Base-by-base conservation (phyloP, 2,888 invertebrate genomes). In the Drosophila imparisetae region DNA sequence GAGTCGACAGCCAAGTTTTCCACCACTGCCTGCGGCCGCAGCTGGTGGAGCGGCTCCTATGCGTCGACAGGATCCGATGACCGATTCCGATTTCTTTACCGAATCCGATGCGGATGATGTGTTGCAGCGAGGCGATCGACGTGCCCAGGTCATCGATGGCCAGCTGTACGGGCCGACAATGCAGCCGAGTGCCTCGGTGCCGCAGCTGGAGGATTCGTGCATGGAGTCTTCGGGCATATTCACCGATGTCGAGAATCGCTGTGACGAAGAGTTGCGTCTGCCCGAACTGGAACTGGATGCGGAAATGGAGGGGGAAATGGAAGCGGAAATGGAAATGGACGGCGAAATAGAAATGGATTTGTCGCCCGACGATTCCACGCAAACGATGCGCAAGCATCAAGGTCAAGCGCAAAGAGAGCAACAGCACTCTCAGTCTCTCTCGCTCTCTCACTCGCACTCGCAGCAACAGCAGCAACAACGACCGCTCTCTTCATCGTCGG, bases 141-240 rank as follows among this genome's bases (percentile, higher is more conserved):
- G 95, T 66, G 96, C 96, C 8, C 96, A 97, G 93, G 97, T 97
- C 6, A 98, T 98, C 74, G 98, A 98, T 92, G 98, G 98, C 2
- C 97, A 97, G 38, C 93, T 98, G n/a, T 98, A 98, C 91, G 97
- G 97, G 58, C 94, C 94, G 45, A 91, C 91, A 86, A 92, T 94
- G 32, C 92, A 92, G 70, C 90, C 91, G 32, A 88, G 91, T 45
- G 91, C 93, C 3, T 94, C 94, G 70, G 94, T 94, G 77, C 95
- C 94, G n/a, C 94, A 94, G 86, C 84, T 92, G 82, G 97, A 97
- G 92, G 97, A 97, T 86, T 95, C 95, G 1, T 95, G 95, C 89
- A 97, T 97, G 97, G 97, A 97, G 91, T 97, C 97, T 0, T 97
- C 97, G 90, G 97, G 97, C 0, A 96, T 97, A 57, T 97, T 97